Conservation (phyloP, 2,113 vertebrate species). For the Lepus europaeus region DNA sequence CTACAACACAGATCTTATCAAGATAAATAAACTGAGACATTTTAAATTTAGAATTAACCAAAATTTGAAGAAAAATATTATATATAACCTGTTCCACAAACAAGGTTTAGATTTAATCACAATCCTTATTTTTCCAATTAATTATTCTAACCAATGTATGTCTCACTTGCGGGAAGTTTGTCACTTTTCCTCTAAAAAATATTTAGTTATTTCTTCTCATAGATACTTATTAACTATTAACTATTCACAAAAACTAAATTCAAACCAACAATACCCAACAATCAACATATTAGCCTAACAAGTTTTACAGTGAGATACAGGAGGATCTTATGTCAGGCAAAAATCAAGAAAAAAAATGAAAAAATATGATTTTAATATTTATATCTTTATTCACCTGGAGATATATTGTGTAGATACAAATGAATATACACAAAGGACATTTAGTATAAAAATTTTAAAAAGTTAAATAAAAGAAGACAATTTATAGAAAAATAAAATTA, state of each 20-base stretch:
- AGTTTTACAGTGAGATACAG: neutral
- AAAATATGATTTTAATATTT: neutral
- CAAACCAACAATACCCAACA: neutral
- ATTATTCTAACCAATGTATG: neutral
- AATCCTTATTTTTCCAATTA: neutral
- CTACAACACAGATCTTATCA: neutral
- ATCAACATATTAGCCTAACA: neutral
- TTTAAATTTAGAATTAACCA: neutral
- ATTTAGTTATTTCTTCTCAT: too few relatives aligned
- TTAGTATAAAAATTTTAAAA: neutral
- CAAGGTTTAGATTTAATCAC: neutral
- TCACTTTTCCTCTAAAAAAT: neutral
- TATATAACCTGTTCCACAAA: neutral
- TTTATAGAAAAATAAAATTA: constrained; percentile 43
- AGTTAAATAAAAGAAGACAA: neutral
- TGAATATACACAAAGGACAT: neutral
- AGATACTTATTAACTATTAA: neutral
- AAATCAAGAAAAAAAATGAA: neutral
- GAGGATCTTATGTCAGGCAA: neutral
- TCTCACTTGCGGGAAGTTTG: neutral
- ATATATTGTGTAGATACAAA: neutral
- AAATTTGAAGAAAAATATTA: constrained; percentile 1
- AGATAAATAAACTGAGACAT: neutral
- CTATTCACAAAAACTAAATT: neutral
- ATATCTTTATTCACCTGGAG: neutral